Percentiles rank a stretch among this genome's conserved stretches.
Evolutionary conservation across 2,797 vertebrate genomes (phyloP).

Genomic region (Synaphobranchus kaupii): DNA sequence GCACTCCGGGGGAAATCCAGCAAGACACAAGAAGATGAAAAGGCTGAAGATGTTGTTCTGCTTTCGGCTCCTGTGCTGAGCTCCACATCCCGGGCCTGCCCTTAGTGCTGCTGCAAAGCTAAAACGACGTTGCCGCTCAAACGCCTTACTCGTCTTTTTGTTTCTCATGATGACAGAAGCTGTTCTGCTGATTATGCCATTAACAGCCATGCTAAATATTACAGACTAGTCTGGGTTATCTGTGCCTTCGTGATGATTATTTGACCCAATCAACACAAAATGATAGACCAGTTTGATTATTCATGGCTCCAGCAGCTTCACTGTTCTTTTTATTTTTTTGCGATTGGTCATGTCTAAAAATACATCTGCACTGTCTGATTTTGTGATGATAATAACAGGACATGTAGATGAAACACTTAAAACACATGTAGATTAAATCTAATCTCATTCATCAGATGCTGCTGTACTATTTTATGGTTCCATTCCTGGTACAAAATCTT

Average conservation of each 20-base stretch:
- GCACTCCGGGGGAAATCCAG: neutral
- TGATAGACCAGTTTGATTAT: no score
- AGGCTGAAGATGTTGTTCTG: neutral
- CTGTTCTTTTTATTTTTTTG: no score
- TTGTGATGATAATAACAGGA: no score
- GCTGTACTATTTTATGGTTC: no score
- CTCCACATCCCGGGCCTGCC: neutral
- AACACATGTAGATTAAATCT: no score
- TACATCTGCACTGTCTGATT: no score
- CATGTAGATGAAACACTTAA: no score
- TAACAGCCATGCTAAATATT: neutral
- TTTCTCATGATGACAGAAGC: neutral
- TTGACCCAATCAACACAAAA: no score
- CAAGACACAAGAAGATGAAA: constrained; percentile 2
- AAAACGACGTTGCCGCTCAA: neutral
- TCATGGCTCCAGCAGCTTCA: no score
- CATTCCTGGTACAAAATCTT: neutral
- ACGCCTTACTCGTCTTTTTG: neutral
- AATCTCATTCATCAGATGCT: no score
- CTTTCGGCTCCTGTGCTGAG: neutral
- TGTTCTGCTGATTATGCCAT: neutral
- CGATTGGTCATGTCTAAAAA: no score
- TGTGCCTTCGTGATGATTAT: neutral
- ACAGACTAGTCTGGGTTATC: neutral
- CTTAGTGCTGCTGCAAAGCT: neutral